Conservation (phyloP, 2,113 vertebrate genomes). For the Sturnira hondurensis region DNA sequence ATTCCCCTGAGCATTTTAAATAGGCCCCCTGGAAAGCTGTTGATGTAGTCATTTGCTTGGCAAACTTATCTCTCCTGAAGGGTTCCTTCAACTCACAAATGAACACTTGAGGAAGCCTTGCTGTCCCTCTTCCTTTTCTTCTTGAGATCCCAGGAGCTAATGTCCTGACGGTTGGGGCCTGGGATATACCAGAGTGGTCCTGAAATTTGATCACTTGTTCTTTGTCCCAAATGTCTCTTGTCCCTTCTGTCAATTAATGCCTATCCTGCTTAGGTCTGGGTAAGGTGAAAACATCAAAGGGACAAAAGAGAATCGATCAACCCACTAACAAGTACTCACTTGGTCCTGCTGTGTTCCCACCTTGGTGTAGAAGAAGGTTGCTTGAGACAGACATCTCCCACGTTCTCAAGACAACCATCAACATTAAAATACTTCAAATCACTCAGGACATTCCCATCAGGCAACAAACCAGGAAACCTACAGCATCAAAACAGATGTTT, state of each 20-base stretch:
- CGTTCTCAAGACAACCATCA: constrained; percentile 21
- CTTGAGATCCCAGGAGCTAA: not conserved
- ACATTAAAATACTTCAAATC: constrained; percentile 13
- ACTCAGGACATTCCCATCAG: constrained; percentile 10
- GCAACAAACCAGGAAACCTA: not conserved
- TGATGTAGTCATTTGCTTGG: constrained; percentile 70
- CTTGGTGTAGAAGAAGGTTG: not conserved
- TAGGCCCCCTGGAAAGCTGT: constrained; percentile 74
- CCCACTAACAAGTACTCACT: not conserved
- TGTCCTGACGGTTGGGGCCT: not conserved
- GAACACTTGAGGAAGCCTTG: constrained; percentile 30
- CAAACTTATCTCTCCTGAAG: constrained; percentile 37
- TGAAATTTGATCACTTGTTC: constrained; percentile 6
- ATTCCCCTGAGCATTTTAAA: constrained; percentile 74
- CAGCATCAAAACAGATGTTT: not conserved
- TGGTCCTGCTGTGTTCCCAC: not conserved
- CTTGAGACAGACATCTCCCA: not conserved
- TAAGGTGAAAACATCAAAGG: not conserved
- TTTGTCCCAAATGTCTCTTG: not conserved
- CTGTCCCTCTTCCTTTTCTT: not conserved
- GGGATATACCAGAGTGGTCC: not conserved
- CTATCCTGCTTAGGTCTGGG: not conserved
- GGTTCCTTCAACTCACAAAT: constrained; percentile 44
- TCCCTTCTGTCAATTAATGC: not conserved
- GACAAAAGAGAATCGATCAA: constrained; percentile 20